Conservation (phyloP, 2,888 invertebrate species). For the Automeris io region DNA sequence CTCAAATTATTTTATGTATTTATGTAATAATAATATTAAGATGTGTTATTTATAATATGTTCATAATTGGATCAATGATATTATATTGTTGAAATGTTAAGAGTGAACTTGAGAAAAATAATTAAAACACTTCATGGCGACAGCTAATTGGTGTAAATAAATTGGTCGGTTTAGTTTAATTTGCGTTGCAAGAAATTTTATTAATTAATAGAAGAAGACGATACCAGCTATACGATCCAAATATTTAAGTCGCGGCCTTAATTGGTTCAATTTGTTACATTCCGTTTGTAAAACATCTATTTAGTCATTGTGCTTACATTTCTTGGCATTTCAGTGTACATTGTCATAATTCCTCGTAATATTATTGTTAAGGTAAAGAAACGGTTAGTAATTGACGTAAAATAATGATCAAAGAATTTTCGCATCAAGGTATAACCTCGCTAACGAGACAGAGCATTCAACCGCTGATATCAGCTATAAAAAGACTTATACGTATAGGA, state of each 20-base stretch:
- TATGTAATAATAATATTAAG: too few species aligned
- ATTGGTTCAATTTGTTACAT: slow-evolving; percentile 3
- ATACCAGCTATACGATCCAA: slow-evolving; percentile 2
- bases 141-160: background rate
- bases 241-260: slow-evolving; percentile 7
- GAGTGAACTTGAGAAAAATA: too few species aligned
- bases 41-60: too few species aligned
- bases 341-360: background rate
- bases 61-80: background rate
- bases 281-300: background rate
- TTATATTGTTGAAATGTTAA: background rate
- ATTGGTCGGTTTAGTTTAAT: background rate
- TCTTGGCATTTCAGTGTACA: background rate
- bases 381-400: too few species aligned
- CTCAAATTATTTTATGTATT: too few species aligned
- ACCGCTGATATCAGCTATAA: slow-evolving; percentile 58
- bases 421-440: slow-evolving; percentile 19
- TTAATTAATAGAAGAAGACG: slow-evolving; percentile 7
- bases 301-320: background rate
- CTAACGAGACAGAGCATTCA: slow-evolving; percentile 64
- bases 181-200: background rate
- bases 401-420: too few species aligned
- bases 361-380: too few species aligned
- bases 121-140: too few species aligned
- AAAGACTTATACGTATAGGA: slow-evolving; percentile 32